Evolutionary conservation across 2,113 vertebrate genomes (phyloP).

Genomic region (Vombatus ursinus): DNA sequence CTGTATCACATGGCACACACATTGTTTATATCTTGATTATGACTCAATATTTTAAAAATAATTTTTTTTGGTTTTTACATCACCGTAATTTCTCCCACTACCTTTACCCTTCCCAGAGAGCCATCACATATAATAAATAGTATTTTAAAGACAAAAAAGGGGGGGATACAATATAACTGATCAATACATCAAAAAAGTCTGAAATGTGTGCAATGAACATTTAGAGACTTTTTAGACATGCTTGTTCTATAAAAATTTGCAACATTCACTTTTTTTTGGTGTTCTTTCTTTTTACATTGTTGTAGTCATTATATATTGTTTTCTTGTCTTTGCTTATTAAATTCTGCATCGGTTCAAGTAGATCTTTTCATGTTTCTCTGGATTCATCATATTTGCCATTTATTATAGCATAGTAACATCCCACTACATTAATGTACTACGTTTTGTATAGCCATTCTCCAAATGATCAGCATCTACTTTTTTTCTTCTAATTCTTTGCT

Average conservation of each 20-base stretch:
- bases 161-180: neutral
- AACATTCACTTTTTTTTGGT: neutral
- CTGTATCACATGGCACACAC: neutral
- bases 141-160: neutral
- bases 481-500: neutral
- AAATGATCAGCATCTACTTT: neutral
- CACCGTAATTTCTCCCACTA: neutral
- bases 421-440: neutral
- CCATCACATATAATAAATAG: neutral
- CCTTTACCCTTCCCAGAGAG: neutral
- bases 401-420: neutral
- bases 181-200: neutral
- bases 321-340: neutral
- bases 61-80: neutral
- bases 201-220: neutral
- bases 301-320: neutral
- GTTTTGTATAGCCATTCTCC: neutral
- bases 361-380: neutral
- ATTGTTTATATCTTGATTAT: neutral
- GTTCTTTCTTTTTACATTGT: neutral
- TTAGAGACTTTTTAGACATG: neutral
- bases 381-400: neutral
- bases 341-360: neutral
- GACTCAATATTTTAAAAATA: neutral
- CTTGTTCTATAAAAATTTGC: neutral